A percentile compares a stretch with the other conserved stretches of the same genome.
Conservation (phyloP, 2,797 vertebrate genomes). For the Pelochelys cantorii region DNA sequence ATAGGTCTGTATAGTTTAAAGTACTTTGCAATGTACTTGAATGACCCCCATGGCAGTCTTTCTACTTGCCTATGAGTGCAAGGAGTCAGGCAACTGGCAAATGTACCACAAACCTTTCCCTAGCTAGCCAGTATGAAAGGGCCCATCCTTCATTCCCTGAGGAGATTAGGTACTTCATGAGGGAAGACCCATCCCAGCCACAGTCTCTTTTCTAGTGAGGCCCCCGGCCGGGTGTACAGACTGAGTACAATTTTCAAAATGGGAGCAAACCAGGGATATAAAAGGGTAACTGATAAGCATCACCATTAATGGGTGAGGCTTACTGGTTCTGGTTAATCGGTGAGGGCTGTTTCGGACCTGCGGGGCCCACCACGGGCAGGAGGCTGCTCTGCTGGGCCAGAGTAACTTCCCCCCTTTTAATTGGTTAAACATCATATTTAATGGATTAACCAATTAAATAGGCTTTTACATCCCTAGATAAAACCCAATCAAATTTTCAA, state of each 20-base stretch:
- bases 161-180: constrained; percentile 34
- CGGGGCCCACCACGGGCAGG: no score
- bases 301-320: no score
- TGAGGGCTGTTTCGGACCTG: no score
- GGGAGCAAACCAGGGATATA: not conserved
- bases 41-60: not conserved
- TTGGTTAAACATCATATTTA: no score
- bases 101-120: not conserved
- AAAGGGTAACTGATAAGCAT: no score
- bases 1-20: not conserved
- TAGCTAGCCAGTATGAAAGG: not conserved
- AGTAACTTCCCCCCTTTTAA: no score
- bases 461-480: not conserved
- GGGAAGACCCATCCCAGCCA: constrained; percentile 30
- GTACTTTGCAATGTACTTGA: not conserved
- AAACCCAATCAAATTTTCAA: not conserved
- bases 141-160: not conserved
- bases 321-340: no score
- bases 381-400: no score
- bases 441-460: no score
- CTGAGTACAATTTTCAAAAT: not conserved
- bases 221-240: not conserved
- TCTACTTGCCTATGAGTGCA: not conserved
- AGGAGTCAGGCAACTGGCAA: not conserved
- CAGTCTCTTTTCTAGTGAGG: constrained; percentile 29